Base-by-base conservation (phyloP, 2,888 invertebrate genomes). In the Chrysodeixis includens region DNA sequence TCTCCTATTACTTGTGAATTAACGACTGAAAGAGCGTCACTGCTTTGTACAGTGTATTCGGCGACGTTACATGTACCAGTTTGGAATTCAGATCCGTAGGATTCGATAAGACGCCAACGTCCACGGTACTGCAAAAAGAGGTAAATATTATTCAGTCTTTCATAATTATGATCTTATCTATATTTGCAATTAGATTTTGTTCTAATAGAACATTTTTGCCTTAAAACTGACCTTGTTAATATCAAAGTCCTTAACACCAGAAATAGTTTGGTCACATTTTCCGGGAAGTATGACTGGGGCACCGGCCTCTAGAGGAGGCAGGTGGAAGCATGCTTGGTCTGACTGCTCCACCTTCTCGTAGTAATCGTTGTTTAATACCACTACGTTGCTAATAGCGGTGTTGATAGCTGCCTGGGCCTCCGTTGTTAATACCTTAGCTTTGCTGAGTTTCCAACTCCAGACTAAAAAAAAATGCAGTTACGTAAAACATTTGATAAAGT, bases 41-140 rank as follows among this genome's bases (percentile, higher is more conserved):
- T 90, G 0, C 84, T 85, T 51, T 85, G 88, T 0, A 88, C 73
- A 1, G 87, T 86, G 85, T 96, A 97, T 12, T 92, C 93, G 0
- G 96, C 96, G 10, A 95, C 95, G 32, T 96, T 95, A 82, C 97
- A 97, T 77, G 95, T 94, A 0, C 96, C 96, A 0, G 87, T 92
- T 90, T 97, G 96, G 77, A 95, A 95, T 18, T 95, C 81, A 1
- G 96, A 93, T 59, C 96, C 96, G 81, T 97, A 97, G 74, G 95
- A 94, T 77, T 96, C 95, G 14, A 96, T 95, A 79, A 96, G 95
- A 79, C 96, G 96, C 97, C 97, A 97, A 14, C 79, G 86, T 9
- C 89, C 90, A 12, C 74, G 1, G 53, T 88, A 92, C 90, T 90
- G 60, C 30, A 85, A 84, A 59, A 59, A 9, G 59, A 22, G 35